phyloP scores from a whole-genome alignment of 2,113 vertebrate species.

The Emydura subglobosa region DNA sequence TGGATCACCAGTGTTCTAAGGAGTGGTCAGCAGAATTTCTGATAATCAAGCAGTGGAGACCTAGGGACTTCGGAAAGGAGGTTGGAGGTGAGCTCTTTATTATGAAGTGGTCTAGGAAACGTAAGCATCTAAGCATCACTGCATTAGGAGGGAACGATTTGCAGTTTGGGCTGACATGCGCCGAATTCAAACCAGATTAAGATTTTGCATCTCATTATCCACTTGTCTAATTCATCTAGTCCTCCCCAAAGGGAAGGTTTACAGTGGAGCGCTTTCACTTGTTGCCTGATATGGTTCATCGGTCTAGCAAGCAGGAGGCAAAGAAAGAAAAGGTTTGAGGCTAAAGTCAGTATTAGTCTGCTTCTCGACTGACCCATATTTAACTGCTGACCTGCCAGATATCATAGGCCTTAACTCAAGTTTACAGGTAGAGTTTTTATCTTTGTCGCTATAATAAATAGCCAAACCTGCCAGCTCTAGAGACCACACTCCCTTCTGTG shows the following conservation, averaged over 20 bases:
- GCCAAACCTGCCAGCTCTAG: neutral
- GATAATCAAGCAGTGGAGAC: neutral
- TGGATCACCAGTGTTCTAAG: neutral
- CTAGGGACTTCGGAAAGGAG: neutral
- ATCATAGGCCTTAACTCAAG: neutral
- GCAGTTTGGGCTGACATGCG: neutral
- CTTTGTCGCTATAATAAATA: neutral
- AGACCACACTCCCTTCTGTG: neutral
- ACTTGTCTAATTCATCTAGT: neutral
- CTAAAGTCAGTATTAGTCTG: neutral
- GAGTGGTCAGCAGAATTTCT: neutral
- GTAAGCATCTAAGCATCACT: neutral
- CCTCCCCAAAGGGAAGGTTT: slow-evolving; percentile 7
- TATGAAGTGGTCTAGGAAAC: neutral
- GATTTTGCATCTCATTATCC: neutral
- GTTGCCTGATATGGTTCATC: slow-evolving; percentile 20
- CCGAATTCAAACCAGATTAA: neutral
- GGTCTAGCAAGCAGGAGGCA: slow-evolving; percentile 11
- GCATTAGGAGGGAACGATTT: neutral
- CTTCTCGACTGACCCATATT: fast-evolving
- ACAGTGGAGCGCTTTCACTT: neutral
- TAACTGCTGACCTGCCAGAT: fast-evolving
- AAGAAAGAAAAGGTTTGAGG: neutral
- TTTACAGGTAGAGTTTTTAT: neutral
- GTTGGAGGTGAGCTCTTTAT: neutral